Evolutionary conservation across 2,113 vertebrate species (phyloP).

Genomic region (Gymnorhina tibicen): DNA sequence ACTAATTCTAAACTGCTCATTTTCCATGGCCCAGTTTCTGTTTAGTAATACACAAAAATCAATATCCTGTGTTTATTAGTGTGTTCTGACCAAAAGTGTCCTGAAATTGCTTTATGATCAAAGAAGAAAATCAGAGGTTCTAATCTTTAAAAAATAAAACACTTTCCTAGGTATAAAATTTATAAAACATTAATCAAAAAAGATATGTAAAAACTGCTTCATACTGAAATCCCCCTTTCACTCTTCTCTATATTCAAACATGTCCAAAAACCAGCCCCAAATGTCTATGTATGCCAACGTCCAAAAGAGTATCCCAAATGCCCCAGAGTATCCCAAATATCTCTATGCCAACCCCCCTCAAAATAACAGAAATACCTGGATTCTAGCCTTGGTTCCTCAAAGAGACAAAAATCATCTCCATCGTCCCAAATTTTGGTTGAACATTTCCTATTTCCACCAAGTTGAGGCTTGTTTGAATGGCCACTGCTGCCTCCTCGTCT

Average conservation of each 20-base stretch:
- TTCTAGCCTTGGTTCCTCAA: slow-evolving; percentile 68
- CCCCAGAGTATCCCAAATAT: neutral
- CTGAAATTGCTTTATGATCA: neutral
- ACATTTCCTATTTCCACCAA: slow-evolving; percentile 75
- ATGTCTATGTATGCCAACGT: neutral
- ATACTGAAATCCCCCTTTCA: neutral
- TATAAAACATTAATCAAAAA: neutral
- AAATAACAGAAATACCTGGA: slow-evolving; percentile 48
- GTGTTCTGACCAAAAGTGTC: neutral
- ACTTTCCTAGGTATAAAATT: neutral
- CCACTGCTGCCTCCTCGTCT: slow-evolving; percentile 33
- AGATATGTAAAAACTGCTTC: neutral
- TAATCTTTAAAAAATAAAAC: neutral
- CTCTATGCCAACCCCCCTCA: neutral
- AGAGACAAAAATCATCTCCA: slow-evolving; percentile 86
- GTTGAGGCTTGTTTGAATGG: slow-evolving; percentile 25
- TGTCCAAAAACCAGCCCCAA: neutral
- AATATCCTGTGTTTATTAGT: neutral
- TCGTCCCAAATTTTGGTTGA: slow-evolving; percentile 82
- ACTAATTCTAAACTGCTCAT: neutral
- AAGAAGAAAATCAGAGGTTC: neutral
- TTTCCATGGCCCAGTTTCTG: neutral
- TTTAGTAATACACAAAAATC: neutral
- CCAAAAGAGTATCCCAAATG: neutral
- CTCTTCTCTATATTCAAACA: neutral